These are phyloP conservation scores for Brachymystax lenok DNA, from an alignment of 2,797 vertebrate species.

Conservation along the genomic window DNA sequence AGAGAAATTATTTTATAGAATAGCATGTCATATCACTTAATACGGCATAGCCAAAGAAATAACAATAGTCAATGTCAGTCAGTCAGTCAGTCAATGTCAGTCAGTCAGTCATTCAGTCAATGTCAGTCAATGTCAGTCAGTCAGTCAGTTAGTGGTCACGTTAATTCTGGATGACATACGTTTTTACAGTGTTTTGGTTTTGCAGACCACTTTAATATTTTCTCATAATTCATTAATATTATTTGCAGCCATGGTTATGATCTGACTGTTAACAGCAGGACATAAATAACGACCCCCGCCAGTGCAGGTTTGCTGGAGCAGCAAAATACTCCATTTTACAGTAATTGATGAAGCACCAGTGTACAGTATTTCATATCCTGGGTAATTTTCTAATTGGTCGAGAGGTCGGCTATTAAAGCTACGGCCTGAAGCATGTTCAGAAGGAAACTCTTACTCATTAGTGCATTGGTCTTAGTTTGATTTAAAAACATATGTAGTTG, in stretches of 20 bases:
- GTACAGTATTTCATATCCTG: slow-evolving; percentile 70
- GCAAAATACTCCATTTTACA: slow-evolving; percentile 66
- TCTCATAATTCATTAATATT: slow-evolving; percentile 59
- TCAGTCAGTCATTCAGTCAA: too few species aligned
- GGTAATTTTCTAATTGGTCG: slow-evolving; percentile 76
- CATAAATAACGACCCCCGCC: slow-evolving; percentile 58
- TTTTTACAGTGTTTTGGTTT: slow-evolving; percentile 16
- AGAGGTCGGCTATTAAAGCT: slow-evolving; percentile 39
- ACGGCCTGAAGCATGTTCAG: slow-evolving; percentile 36
- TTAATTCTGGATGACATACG: slow-evolving; percentile 11
- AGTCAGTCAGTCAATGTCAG: not conserved
- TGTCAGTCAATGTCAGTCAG: not conserved
- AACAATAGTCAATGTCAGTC: not conserved
- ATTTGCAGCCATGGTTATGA: slow-evolving; percentile 56
- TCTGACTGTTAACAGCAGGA: slow-evolving; percentile 48
- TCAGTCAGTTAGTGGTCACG: not conserved
- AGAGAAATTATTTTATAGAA: too few species aligned
- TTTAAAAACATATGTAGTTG: not conserved
- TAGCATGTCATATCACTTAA: too few species aligned
- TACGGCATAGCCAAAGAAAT: too few species aligned
- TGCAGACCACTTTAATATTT: slow-evolving; percentile 38
- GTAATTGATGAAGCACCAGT: slow-evolving; percentile 70
- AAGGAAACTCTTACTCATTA: slow-evolving; percentile 36
- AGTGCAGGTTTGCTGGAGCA: slow-evolving; percentile 64
- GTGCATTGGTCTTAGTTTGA: not conserved